Evolutionary conservation across 2,888 invertebrate species (phyloP), one percentile per base, ranked within the genome.

Genomic region (Argyresthia albistria): DNA sequence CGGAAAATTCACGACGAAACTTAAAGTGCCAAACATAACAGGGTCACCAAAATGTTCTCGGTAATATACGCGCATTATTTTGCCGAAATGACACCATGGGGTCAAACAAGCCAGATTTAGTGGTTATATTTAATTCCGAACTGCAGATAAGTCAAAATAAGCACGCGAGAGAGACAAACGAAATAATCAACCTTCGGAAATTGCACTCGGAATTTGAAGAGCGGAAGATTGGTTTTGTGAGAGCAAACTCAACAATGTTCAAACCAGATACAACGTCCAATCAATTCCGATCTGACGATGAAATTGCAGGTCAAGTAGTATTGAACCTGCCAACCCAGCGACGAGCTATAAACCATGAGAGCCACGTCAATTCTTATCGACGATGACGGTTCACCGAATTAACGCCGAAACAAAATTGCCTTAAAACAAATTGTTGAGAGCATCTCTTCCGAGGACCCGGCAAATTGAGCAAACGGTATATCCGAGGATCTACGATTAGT

Each of bases 291-390:
- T 25, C n/a, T 39, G n/a, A 39, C 39, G 39, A 39, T 39, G 36
- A 36, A 48, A 11, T 48, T 37, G 14, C 14, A 48, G 48, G 48
- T 51, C 43, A 51, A 36, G 4, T 51, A 12, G 43, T 14, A 43
- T n/a, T 51, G 39, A 51, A 51, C 51, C 51, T 51, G 51, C 16
- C 51, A 51, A 35, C 43, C 51, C 51, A 43, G 46, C 15, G 48
- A 48, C 11, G n/a, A 35, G 43, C 51, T 8, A 35, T 51, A 51
- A 45, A 51, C 14, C 25, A 25, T 25, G 25, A 25, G 25, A 35
- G 36, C 45, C 50, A 45, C 51, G 69, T 74, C 73, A 72, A 69
- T 70, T 66, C 64, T 65, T 65, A 56, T 25, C 25, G 25, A 25
- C 25, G 25, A 25, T 25, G 65, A 60, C 62, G 58, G 53, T 56